Evolutionary conservation across 1,140 invertebrate genomes (phyloP).

Genomic region (Pomacea maculata): DNA sequence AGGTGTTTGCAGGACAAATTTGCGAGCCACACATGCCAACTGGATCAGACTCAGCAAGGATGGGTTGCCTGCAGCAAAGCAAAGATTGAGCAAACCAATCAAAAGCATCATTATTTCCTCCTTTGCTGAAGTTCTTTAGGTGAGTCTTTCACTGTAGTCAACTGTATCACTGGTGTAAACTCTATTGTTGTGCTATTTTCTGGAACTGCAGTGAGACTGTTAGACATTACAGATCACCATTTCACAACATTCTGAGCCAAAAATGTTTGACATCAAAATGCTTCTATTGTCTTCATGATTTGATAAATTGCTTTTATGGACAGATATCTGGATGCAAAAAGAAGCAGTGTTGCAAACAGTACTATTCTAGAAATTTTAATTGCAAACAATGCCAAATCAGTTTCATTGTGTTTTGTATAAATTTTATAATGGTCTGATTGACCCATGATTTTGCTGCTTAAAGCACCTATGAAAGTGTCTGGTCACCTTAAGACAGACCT

Average conservation of each 20-base stretch:
- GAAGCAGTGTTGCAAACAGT: too few relatives aligned
- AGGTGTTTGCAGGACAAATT: conserved; percentile 12
- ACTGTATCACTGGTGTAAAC: too few relatives aligned
- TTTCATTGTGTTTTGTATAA: not conserved
- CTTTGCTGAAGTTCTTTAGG: not conserved
- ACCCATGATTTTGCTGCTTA: not conserved
- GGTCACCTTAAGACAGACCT: not conserved
- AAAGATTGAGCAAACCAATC: not conserved
- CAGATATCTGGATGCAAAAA: too few relatives aligned
- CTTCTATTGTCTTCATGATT: too few relatives aligned
- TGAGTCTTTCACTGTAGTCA: not conserved
- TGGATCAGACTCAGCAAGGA: conserved; percentile 1
- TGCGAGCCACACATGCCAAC: not conserved
- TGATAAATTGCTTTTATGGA: too few relatives aligned
- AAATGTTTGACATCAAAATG: too few relatives aligned
- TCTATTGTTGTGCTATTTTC: too few relatives aligned
- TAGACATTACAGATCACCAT: too few relatives aligned
- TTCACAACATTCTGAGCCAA: too few relatives aligned
- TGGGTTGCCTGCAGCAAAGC: conserved; percentile 19
- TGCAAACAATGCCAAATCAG: not conserved
- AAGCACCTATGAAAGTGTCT: not conserved
- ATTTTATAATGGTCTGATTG: not conserved
- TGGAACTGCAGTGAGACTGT: too few relatives aligned
- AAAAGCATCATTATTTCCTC: not conserved
- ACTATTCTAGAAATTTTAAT: too few relatives aligned